Evolutionary conservation across 1,140 invertebrate genomes (phyloP).

Genomic region (Cherax destructor): DNA sequence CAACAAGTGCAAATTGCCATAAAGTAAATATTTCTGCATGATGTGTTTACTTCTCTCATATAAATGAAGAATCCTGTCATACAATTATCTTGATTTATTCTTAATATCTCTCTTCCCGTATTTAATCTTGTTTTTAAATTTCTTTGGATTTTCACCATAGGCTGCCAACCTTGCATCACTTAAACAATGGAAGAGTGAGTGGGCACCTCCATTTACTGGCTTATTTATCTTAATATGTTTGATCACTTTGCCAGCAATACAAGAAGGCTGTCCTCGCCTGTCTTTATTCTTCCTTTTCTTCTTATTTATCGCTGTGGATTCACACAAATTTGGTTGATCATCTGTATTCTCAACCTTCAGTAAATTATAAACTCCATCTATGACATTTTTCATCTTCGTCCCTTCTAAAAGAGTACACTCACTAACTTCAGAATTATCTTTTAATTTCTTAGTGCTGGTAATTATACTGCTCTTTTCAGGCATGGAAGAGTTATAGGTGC

Average conservation of each 20-base stretch:
- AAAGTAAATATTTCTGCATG: no score
- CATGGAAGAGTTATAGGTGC: no score
- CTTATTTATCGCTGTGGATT: background rate
- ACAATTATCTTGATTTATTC: background rate
- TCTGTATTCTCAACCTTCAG: background rate
- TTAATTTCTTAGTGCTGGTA: background rate
- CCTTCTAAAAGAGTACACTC: background rate
- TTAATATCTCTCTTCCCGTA: slow-evolving; percentile 75
- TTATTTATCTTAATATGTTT: slow-evolving; percentile 7
- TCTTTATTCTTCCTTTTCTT: slow-evolving; percentile 73
- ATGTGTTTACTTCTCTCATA: no score
- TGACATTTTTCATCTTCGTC: background rate
- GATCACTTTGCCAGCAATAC: background rate
- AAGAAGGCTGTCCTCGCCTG: slow-evolving; percentile 65
- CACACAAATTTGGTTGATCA: background rate
- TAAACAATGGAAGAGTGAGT: slow-evolving; percentile 44
- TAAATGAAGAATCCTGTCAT: no score
- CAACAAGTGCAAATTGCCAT: no score
- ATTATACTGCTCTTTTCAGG: no score
- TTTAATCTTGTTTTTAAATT: slow-evolving; percentile 84
- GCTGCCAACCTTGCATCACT: slow-evolving; percentile 86
- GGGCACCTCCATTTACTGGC: background rate
- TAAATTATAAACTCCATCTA: no score
- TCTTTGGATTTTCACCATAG: slow-evolving; percentile 94
- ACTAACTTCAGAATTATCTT: background rate